Conservation (phyloP, 2,888 invertebrate species). For the Oeneis ivallda region DNA sequence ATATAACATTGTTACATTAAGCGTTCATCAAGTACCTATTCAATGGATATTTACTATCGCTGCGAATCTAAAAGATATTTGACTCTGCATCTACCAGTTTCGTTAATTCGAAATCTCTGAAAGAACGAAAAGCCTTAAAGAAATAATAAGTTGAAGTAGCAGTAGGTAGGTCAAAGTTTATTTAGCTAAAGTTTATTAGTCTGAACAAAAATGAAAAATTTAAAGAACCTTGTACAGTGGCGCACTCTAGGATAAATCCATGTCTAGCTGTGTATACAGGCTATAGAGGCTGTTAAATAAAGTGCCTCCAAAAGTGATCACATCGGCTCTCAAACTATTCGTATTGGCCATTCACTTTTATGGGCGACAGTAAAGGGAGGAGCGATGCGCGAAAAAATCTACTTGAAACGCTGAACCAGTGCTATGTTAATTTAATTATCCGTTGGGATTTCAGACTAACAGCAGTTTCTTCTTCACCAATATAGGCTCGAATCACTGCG, state of each 20-base stretch:
- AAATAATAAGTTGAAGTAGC: too few species aligned
- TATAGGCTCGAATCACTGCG: neutral
- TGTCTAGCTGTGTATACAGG: neutral
- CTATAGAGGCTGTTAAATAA: neutral
- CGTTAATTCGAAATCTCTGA: too few species aligned
- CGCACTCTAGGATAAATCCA: neutral
- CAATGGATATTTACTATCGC: too few species aligned
- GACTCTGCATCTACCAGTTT: too few species aligned
- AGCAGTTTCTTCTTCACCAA: neutral
- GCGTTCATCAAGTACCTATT: too few species aligned
- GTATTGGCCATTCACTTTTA: conserved; percentile 65
- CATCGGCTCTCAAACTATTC: conserved; percentile 19
- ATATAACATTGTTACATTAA: too few species aligned
- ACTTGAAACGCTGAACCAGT: conserved; percentile 49
- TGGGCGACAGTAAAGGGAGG: conserved; percentile 61
- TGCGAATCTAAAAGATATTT: too few species aligned
- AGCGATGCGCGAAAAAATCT: conserved; percentile 54
- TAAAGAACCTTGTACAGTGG: neutral
- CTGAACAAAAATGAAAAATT: too few species aligned
- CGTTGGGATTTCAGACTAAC: conserved; percentile 33
- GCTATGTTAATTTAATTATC: conserved; percentile 65
- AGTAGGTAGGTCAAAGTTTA: too few species aligned
- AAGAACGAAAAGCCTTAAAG: too few species aligned
- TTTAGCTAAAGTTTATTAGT: too few species aligned
- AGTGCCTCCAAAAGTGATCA: neutral